A percentile compares a stretch with the other conserved stretches of the same genome.
These are phyloP conservation scores for Steromphala cineraria DNA, from an alignment of 2,888 invertebrate species.

Conservation along the genomic window DNA sequence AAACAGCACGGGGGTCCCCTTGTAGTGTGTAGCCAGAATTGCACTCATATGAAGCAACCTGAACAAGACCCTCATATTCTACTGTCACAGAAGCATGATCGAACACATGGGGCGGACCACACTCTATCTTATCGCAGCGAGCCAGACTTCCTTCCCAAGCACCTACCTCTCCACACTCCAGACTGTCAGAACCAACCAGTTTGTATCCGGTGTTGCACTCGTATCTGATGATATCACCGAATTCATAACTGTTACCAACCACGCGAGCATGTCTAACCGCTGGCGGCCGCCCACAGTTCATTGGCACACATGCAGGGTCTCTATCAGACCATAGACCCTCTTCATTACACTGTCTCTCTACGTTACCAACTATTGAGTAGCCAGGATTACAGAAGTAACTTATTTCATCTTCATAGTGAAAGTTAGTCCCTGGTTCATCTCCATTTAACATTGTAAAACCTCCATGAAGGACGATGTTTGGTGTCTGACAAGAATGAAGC, in stretches of 20 bases:
- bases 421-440: neutral
- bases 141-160: slow-evolving; percentile 46
- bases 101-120: slow-evolving; percentile 49
- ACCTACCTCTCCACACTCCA: slow-evolving; percentile 41
- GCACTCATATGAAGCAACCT: slow-evolving; percentile 9
- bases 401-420: slow-evolving; percentile 36
- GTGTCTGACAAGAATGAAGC: neutral
- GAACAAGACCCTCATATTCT: neutral
- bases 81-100: slow-evolving; percentile 7
- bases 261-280: slow-evolving; percentile 75
- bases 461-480: slow-evolving; percentile 7
- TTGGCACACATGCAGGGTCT: slow-evolving; percentile 41
- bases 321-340: slow-evolving; percentile 52
- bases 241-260: slow-evolving; percentile 61
- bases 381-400: slow-evolving; percentile 59
- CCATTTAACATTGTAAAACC: neutral
- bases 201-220: slow-evolving; percentile 50
- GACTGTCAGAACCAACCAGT: slow-evolving; percentile 35
- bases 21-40: slow-evolving; percentile 33
- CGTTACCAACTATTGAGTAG: slow-evolving; percentile 47
- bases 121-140: slow-evolving; percentile 45
- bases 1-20: slow-evolving; percentile 56
- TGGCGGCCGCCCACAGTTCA: slow-evolving; percentile 41
- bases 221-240: slow-evolving; percentile 47
- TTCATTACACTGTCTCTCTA: slow-evolving; percentile 46